These are phyloP conservation scores for Orchesella cincta DNA, from an alignment of 1,140 invertebrate species.

Conservation along the genomic window DNA sequence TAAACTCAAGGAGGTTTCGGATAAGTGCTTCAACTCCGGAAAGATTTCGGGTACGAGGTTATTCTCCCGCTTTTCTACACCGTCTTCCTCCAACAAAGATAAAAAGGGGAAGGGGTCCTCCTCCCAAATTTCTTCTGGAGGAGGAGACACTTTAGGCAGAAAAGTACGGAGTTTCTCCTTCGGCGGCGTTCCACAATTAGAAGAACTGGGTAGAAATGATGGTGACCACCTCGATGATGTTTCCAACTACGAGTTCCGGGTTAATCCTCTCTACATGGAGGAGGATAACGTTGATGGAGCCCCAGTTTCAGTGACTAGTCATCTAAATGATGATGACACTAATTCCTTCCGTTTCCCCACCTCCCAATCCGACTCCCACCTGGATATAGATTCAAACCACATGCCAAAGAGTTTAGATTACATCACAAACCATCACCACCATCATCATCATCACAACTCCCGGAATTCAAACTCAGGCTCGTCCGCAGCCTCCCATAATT, in stretches of 20 bases:
- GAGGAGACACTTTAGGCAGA: slow-evolving; percentile 1
- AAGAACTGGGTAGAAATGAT: slow-evolving; percentile 66
- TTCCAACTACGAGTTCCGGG: slow-evolving; percentile 49
- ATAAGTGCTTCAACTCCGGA: slow-evolving; percentile 31
- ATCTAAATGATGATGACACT: not conserved
- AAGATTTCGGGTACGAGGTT: not conserved
- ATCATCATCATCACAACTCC: not conserved
- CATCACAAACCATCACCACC: not conserved
- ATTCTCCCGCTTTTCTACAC: not conserved
- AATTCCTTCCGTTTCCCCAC: not conserved
- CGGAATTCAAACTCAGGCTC: not conserved
- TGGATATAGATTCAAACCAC: not conserved
- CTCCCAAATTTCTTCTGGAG: not conserved
- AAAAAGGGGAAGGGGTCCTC: not conserved
- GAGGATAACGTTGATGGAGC: not conserved
- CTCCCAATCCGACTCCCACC: not conserved
- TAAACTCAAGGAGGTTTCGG: slow-evolving; percentile 50
- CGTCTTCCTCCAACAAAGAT: not conserved
- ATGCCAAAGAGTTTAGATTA: slow-evolving; percentile 28
- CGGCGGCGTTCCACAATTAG: slow-evolving; percentile 68
- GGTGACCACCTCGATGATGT: not conserved
- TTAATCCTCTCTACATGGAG: slow-evolving; percentile 54
- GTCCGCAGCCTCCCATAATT: slow-evolving; percentile 36
- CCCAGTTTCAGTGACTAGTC: not conserved
- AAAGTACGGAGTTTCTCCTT: slow-evolving; percentile 74